These are phyloP conservation scores for Sminthurinus aureus DNA, from an alignment of 2,888 invertebrate genomes.

Conservation along the genomic window DNA sequence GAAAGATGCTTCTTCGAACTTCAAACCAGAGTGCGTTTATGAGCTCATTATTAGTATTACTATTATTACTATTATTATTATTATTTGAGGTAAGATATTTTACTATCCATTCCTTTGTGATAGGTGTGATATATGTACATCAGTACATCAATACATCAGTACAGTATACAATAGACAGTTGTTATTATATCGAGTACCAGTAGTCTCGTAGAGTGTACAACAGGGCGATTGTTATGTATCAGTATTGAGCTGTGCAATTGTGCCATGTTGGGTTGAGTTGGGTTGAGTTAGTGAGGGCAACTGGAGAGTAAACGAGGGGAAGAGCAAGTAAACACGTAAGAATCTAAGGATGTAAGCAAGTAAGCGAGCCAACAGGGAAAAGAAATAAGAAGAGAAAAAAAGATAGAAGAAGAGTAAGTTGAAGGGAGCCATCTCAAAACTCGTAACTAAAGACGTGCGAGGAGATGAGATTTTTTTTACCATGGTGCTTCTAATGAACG, in stretches of 20 bases:
- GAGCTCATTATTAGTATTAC: too few relatives aligned
- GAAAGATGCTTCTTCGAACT: too few relatives aligned
- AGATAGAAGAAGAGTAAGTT: constrained; percentile 3
- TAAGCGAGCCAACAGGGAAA: too few relatives aligned
- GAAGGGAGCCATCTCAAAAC: constrained; percentile 26
- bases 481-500: constrained; percentile 37
- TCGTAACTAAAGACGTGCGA: constrained; percentile 41
- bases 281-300: constrained; percentile 41
- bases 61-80: too few relatives aligned
- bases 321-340: constrained; percentile 2
- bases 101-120: not conserved
- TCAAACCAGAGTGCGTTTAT: too few relatives aligned
- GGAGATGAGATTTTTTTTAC: constrained; percentile 41
- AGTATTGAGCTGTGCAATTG: not conserved
- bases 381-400: not conserved
- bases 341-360: too few relatives aligned
- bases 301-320: constrained; percentile 42
- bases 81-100: constrained; percentile 1
- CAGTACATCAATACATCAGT: too few relatives aligned
- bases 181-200: constrained; percentile 9
- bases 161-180: not conserved
- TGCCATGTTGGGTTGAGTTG: not conserved
- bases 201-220: not conserved
- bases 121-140: too few relatives aligned
- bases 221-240: not conserved